A percentile compares a stretch with the other conserved stretches of the same genome.
phyloP scores from a whole-genome alignment of 2,113 vertebrate species.

The Syngnathus scovelli region DNA sequence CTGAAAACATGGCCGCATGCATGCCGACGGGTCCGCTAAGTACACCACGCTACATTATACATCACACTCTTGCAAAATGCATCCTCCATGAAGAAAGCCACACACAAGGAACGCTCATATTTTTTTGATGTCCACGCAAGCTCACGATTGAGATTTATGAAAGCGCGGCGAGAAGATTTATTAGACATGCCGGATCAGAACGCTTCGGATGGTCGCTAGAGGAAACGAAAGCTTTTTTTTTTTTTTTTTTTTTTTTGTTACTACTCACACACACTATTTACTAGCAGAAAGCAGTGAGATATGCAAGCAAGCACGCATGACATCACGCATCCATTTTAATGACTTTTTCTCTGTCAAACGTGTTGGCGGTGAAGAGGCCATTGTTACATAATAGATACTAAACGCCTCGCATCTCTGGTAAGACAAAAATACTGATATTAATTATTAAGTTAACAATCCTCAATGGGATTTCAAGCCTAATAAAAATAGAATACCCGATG shows the following conservation, averaged over 20 bases:
- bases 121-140: neutral
- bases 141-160: neutral
- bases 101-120: neutral
- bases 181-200: neutral
- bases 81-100: neutral
- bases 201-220: neutral
- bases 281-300: neutral
- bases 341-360: neutral
- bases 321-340: slow-evolving; percentile 3
- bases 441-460: neutral
- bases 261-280: neutral
- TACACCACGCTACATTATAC: slow-evolving; percentile 6
- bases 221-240: neutral
- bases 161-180: neutral
- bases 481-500: neutral
- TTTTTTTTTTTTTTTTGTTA: neutral
- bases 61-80: slow-evolving; percentile 21
- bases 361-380: neutral
- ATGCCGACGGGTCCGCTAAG: slow-evolving; percentile 26
- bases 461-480: neutral
- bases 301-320: neutral
- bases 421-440: neutral
- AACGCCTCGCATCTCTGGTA: neutral
- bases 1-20: slow-evolving; percentile 14
- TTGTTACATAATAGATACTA: neutral